Evolutionary conservation across 2,113 vertebrate species (phyloP).

Genomic region (Stigmatopora argus): DNA sequence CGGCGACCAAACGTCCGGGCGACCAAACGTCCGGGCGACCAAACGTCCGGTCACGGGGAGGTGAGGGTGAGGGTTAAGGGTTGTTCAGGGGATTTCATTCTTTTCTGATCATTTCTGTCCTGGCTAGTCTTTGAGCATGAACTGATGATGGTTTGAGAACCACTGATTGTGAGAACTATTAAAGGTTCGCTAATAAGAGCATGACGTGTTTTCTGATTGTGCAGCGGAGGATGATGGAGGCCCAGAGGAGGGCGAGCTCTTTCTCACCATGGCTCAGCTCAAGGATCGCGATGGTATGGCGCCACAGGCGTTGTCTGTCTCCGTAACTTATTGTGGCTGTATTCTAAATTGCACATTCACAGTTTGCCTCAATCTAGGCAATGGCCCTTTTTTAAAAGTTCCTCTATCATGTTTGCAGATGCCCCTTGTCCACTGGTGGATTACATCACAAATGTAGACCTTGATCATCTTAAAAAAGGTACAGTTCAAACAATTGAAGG

Average conservation of each 20-base stretch:
- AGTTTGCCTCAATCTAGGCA: not conserved
- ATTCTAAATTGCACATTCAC: not conserved
- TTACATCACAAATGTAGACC: conserved; percentile 45
- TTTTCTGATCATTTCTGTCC: no score
- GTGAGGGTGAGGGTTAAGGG: no score
- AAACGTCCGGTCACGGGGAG: no score
- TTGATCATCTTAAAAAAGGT: conserved; percentile 45
- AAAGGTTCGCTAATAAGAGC: not conserved
- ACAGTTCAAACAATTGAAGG: not conserved
- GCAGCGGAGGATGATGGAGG: conserved; percentile 19
- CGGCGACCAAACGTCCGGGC: no score
- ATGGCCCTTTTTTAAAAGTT: conserved; percentile 1
- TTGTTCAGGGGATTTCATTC: no score
- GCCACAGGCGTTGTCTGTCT: not conserved
- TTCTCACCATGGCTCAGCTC: conserved; percentile 52
- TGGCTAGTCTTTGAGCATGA: no score
- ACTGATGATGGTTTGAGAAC: not conserved
- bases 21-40: no score
- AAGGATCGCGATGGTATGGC: conserved; percentile 38
- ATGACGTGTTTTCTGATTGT: not conserved
- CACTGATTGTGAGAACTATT: not conserved
- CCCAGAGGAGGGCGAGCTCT: conserved; percentile 43
- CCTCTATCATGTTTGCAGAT: conserved; percentile 34
- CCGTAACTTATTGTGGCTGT: not conserved
- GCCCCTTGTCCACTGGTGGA: conserved; percentile 40